These are phyloP conservation scores for Phrynocephalus versicolor DNA, from an alignment of 2,113 vertebrate species.

Conservation along the genomic window DNA sequence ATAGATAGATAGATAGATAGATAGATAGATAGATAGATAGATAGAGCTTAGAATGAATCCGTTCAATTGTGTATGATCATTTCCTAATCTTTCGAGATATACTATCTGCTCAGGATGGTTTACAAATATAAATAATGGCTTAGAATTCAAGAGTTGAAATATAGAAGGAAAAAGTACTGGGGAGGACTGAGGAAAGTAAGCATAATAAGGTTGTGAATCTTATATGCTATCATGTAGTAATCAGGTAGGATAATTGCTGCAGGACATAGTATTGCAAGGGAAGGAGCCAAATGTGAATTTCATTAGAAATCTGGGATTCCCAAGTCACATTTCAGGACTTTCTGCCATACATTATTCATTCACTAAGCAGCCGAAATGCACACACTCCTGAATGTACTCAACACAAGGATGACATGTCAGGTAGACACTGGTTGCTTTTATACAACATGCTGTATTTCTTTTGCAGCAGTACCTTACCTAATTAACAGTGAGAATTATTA, in stretches of 20 bases:
- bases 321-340: no score
- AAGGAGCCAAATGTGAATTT: background rate
- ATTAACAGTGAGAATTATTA: conserved; percentile 70
- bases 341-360: background rate
- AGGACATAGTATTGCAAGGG: background rate
- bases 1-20: no score
- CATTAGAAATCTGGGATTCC: no score
- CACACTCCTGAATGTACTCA: background rate
- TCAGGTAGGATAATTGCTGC: background rate
- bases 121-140: background rate
- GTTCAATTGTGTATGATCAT: no score
- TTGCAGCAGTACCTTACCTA: conserved; percentile 48
- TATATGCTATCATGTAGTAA: background rate
- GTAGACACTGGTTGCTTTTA: background rate
- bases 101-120: background rate
- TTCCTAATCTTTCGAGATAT: no score
- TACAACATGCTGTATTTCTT: conserved; percentile 26
- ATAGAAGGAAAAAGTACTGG: background rate
- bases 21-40: no score
- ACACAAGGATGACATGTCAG: background rate
- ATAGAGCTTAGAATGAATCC: no score
- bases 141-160: background rate
- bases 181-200: background rate
- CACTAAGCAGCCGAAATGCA: background rate
- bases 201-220: background rate